Conservation (phyloP, 64 coral and sea anemone genomes). For the Montipora efflorescens region DNA sequence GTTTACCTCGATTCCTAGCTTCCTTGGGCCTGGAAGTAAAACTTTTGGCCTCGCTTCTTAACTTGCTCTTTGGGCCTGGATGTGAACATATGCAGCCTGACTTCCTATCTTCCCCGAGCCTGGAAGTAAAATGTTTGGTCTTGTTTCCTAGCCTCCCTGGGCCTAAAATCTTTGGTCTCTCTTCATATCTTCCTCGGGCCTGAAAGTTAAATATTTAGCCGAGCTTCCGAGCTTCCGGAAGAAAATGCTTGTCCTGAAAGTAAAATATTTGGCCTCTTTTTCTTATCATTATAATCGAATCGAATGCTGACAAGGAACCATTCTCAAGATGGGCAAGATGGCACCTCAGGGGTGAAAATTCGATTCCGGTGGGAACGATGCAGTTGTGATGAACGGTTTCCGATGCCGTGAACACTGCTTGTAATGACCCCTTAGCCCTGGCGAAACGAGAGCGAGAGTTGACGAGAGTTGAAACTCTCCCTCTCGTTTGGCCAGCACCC, state of each 20-base stretch:
- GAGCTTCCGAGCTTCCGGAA: background rate
- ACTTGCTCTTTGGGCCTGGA: slow-evolving; percentile 9
- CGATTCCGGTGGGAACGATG: too few species aligned
- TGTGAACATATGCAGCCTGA: background rate
- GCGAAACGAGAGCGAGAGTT: too few species aligned
- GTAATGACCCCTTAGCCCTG: too few species aligned
- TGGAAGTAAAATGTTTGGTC: slow-evolving; percentile 56
- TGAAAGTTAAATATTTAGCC: slow-evolving; percentile 46
- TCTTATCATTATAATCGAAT: too few species aligned
- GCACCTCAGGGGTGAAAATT: too few species aligned
- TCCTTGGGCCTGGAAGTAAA: slow-evolving; percentile 47
- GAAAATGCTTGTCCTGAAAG: background rate
- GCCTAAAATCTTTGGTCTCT: too few species aligned
- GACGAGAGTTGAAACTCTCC: too few species aligned
- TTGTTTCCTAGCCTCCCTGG: background rate
- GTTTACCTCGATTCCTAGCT: background rate
- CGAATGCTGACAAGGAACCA: too few species aligned
- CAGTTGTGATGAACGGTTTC: too few species aligned
- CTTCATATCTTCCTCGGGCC: background rate
- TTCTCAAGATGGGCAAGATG: too few species aligned
- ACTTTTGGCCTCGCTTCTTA: slow-evolving; percentile 23
- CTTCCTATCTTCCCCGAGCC: background rate
- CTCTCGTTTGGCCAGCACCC: too few species aligned
- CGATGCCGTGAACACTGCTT: too few species aligned
- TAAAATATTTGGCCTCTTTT: slow-evolving; percentile 48